Percentiles rank a stretch among this genome's conserved stretches.
phyloP scores from a whole-genome alignment of 2,797 vertebrate species.

The Crenuchus spilurus region DNA sequence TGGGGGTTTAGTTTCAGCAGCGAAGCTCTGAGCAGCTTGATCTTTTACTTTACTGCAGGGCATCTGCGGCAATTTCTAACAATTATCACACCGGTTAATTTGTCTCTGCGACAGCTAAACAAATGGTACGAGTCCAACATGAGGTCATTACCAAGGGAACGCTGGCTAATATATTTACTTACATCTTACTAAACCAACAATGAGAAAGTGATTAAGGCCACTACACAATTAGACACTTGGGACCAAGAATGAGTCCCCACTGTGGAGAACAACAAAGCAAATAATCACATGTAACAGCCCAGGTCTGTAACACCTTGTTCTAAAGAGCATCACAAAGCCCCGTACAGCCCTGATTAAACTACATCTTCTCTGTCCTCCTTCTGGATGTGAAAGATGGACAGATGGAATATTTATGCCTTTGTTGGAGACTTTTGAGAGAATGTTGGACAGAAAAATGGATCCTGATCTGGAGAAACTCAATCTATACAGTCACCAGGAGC shows the following conservation, averaged over 20 bases:
- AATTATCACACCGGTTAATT: slow-evolving; percentile 60
- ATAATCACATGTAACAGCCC: slow-evolving; percentile 1
- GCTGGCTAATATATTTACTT: slow-evolving; percentile 48
- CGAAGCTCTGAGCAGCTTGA: slow-evolving; percentile 20
- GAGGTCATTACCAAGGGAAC: slow-evolving; percentile 43
- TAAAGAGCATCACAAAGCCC: no score
- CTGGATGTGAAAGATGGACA: no score
- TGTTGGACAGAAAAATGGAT: no score
- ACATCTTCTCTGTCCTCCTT: no score
- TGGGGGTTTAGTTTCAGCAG: slow-evolving; percentile 11
- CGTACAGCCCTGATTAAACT: no score
- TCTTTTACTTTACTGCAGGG: slow-evolving; percentile 20
- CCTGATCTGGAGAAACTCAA: no score
- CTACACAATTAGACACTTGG: slow-evolving; percentile 51
- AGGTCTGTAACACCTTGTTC: neutral
- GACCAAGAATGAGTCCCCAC: slow-evolving; percentile 34
- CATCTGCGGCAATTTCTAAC: slow-evolving; percentile 51
- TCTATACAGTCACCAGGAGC: no score
- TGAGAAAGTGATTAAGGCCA: slow-evolving; percentile 42
- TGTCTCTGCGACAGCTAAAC: slow-evolving; percentile 60
- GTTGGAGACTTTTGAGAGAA: no score
- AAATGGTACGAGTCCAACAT: slow-evolving; percentile 49
- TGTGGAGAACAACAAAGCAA: slow-evolving; percentile 21
- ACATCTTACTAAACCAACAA: slow-evolving; percentile 40
- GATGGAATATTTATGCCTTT: no score